Conservation (phyloP, 1,140 invertebrate genomes). For the Eupristina koningsbergeri region DNA sequence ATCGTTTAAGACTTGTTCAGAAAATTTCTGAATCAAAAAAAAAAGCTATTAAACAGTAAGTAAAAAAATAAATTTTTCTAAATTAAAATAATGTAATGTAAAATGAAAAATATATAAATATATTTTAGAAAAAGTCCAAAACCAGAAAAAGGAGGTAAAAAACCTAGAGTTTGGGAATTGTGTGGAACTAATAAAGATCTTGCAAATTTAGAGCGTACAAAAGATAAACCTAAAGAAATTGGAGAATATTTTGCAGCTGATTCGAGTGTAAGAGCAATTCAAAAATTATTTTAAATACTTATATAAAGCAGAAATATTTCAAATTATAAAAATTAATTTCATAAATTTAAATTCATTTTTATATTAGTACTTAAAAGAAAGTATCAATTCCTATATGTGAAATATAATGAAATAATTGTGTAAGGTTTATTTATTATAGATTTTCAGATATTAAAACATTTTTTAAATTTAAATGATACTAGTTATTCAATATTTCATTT, state of each 20-base stretch:
- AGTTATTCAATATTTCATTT: background rate
- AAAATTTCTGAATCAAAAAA: conserved; percentile 77
- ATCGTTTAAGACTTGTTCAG: conserved; percentile 81
- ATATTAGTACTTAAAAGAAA: no score
- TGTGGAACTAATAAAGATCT: conserved; percentile 86
- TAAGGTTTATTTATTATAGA: background rate
- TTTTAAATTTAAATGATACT: background rate
- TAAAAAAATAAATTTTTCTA: conserved; percentile 41
- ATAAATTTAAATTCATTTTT: no score
- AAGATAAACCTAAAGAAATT: conserved; percentile 81
- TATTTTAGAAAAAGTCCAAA: conserved; percentile 78
- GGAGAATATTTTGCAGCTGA: conserved; percentile 76
- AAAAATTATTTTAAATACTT: background rate
- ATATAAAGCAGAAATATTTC: background rate
- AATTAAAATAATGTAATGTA: conserved; percentile 11
- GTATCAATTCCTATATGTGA: no score
- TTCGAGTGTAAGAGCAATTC: conserved; percentile 74
- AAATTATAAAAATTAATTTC: background rate
- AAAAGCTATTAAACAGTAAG: conserved; percentile 76
- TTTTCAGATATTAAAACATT: background rate
- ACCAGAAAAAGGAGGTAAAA: conserved; percentile 86
- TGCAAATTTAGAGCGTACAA: conserved; percentile 87
- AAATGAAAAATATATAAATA: conserved; percentile 52
- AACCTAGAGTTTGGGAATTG: conserved; percentile 91
- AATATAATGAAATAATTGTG: no score